A percentile compares a stretch with the other conserved stretches of the same genome.
phyloP scores from a whole-genome alignment of 2,113 vertebrate genomes.

The Zosterops hypoxanthus region DNA sequence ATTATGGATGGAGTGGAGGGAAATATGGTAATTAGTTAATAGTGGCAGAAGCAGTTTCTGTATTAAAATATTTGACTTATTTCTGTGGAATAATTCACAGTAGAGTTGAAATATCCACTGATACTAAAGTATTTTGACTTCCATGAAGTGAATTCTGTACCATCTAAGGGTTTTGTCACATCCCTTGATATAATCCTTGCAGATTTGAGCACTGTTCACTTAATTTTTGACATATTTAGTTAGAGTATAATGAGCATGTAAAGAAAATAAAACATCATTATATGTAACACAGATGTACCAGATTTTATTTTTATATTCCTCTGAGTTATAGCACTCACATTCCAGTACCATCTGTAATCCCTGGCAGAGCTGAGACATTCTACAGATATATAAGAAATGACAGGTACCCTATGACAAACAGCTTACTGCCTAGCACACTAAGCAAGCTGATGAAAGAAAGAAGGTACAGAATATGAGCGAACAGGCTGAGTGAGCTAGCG shows the following conservation, averaged over 20 bases:
- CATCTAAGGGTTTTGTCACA: background rate
- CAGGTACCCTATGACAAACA: slow-evolving; percentile 65
- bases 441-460: slow-evolving; percentile 52
- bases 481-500: background rate
- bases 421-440: slow-evolving; percentile 33
- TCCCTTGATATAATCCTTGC: background rate
- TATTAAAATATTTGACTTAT: background rate
- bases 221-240: slow-evolving; percentile 50
- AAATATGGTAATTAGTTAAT: background rate
- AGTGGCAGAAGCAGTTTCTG: background rate
- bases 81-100: background rate
- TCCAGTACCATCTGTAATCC: slow-evolving; percentile 45
- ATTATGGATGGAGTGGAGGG: background rate
- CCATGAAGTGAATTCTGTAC: background rate
- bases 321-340: slow-evolving; percentile 34
- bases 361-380: slow-evolving; percentile 30
- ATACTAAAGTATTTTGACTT: background rate
- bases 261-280: slow-evolving; percentile 55
- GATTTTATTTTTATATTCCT: slow-evolving; percentile 56
- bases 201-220: slow-evolving; percentile 34
- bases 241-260: slow-evolving; percentile 1
- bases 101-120: background rate
- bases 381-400: slow-evolving; percentile 54
- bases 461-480: background rate
- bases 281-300: slow-evolving; percentile 40